A percentile compares a stretch with the other conserved stretches of the same genome.
Evolutionary conservation across 2,888 invertebrate genomes (phyloP).

Genomic region (Eilema sororculum): DNA sequence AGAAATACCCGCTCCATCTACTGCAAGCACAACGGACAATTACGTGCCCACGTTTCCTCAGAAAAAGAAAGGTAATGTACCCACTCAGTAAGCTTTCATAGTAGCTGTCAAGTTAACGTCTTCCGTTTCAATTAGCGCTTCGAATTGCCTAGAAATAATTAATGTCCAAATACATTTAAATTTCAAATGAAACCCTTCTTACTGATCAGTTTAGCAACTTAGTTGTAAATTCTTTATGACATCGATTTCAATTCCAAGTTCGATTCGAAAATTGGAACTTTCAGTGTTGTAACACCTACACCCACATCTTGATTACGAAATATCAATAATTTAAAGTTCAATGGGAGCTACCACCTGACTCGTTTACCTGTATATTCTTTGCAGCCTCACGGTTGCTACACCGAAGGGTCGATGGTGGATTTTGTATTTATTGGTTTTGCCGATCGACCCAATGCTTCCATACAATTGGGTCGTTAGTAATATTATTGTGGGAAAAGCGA

Average conservation of each 20-base stretch:
- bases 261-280: constrained; percentile 43
- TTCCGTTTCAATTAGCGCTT: constrained; percentile 38
- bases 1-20: constrained; percentile 96
- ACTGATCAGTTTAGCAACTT: constrained; percentile 57
- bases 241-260: constrained; percentile 39
- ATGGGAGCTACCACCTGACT: constrained; percentile 63
- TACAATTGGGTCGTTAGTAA: constrained; percentile 86
- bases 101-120: constrained; percentile 28
- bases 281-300: constrained; percentile 71
- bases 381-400: constrained; percentile 62
- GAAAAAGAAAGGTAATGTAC: constrained; percentile 88
- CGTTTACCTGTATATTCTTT: constrained; percentile 73
- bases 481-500: constrained; percentile 84
- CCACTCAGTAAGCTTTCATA: constrained; percentile 18
- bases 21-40: constrained; percentile 87
- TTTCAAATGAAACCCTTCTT: constrained; percentile 65
- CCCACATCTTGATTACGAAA: constrained; percentile 58
- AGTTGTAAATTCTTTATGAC: constrained; percentile 70
- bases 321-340: constrained; percentile 69
- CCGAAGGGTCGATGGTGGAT: constrained; percentile 77
- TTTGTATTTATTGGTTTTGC: constrained; percentile 85
- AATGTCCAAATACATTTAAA: constrained; percentile 57
- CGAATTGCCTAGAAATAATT: constrained; percentile 59
- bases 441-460: constrained; percentile 77
- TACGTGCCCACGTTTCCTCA: constrained; percentile 87